Conservation (phyloP, 1,140 invertebrate genomes). For the Ylistrum balloti region DNA sequence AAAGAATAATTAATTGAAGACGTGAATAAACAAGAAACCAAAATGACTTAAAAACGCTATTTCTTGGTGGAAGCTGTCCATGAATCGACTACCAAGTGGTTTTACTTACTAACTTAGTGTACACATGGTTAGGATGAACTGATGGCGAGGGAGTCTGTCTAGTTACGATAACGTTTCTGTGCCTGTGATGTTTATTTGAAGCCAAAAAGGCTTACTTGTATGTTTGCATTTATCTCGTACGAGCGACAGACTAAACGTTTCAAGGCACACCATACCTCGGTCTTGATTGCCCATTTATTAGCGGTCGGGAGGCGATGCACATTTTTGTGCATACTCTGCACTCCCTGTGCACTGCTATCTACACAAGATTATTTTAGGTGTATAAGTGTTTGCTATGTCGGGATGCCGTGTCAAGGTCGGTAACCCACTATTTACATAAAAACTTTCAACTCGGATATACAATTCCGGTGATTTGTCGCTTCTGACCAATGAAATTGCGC, state of each 20-base stretch:
- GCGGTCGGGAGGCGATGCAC: conserved; percentile 21
- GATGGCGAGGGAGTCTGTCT: not conserved
- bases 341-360: conserved; percentile 37
- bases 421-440: conserved; percentile 28
- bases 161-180: conserved; percentile 12
- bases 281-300: conserved; percentile 39
- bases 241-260: conserved; percentile 13
- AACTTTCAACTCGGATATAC: conserved; percentile 32
- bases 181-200: conserved; percentile 38
- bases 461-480: conserved; percentile 31
- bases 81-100: not conserved
- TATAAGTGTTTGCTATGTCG: conserved; percentile 27
- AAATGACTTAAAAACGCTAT: no score
- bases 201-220: conserved; percentile 33
- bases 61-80: not conserved
- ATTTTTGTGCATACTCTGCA: conserved; percentile 9
- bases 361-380: conserved; percentile 27
- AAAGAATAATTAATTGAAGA: no score
- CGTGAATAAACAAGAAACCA: no score
- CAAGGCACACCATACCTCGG: conserved; percentile 1
- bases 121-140: conserved; percentile 15
- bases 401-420: conserved; percentile 8
- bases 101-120: not conserved
- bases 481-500: conserved; percentile 4
- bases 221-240: conserved; percentile 38